Evolutionary conservation across 2,797 vertebrate species (phyloP).

Genomic region (Hoplostethus atlanticus): DNA sequence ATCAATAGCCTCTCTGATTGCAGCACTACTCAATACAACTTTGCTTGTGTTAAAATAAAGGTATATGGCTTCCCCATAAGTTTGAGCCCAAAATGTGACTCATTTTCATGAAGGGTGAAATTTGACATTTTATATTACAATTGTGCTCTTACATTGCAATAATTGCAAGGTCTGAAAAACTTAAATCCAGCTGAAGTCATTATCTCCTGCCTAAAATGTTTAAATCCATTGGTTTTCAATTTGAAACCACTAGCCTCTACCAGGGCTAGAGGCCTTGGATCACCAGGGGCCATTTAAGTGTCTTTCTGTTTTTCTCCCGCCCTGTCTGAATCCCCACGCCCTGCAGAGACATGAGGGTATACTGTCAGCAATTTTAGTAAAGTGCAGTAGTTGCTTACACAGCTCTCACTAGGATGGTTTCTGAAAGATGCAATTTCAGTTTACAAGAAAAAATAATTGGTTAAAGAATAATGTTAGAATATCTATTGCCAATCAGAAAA

Average conservation of each 20-base stretch:
- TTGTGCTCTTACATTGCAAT: too few species aligned
- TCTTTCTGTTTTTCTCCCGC: constrained; percentile 15
- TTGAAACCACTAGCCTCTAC: constrained; percentile 7
- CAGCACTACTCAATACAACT: too few species aligned
- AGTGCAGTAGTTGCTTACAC: constrained; percentile 40
- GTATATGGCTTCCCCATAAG: too few species aligned
- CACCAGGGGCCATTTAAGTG: constrained; percentile 11
- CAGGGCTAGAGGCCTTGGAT: constrained; percentile 8
- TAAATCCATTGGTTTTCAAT: constrained; percentile 16
- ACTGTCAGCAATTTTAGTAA: constrained; percentile 39
- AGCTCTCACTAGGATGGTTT: constrained; percentile 54
- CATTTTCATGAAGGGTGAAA: neutral
- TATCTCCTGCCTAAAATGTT: constrained; percentile 12
- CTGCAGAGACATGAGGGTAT: constrained; percentile 30
- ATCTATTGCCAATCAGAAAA: constrained; percentile 14
- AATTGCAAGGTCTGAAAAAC: neutral
- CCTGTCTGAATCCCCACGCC: constrained; percentile 34
- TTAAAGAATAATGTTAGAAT: constrained; percentile 25
- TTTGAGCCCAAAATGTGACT: too few species aligned
- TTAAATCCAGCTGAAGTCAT: constrained; percentile 6
- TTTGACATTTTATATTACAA: neutral
- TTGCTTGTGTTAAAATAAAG: too few species aligned
- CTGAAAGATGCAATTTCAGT: constrained; percentile 42
- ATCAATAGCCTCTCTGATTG: too few species aligned
- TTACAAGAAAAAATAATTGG: constrained; percentile 45